phyloP scores from a whole-genome alignment of 2,888 invertebrate species.

The Timandra comae region DNA sequence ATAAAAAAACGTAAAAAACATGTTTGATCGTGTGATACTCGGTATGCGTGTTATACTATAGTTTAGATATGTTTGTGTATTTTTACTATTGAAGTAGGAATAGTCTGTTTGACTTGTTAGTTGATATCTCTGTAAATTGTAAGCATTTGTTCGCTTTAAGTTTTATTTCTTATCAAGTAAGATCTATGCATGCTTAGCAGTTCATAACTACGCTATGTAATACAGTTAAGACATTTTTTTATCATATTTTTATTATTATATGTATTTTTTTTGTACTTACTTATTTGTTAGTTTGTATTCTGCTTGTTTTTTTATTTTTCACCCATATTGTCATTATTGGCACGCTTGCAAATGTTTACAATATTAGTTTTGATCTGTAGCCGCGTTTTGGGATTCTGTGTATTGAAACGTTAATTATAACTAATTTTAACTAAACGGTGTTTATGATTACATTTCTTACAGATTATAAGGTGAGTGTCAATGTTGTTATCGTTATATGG shows the following conservation, averaged over 20 bases:
- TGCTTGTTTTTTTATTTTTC: slow-evolving; percentile 42
- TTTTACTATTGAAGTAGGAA: no score
- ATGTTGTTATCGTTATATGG: slow-evolving; percentile 34
- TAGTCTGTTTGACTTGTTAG: slow-evolving; percentile 32
- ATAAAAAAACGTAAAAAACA: slow-evolving; percentile 11
- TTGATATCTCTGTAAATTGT: slow-evolving; percentile 69
- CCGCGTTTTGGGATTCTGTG: no score
- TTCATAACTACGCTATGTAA: slow-evolving; percentile 68
- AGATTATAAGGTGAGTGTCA: background rate
- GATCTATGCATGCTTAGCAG: slow-evolving; percentile 76
- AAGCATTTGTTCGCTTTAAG: slow-evolving; percentile 76
- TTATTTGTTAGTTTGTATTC: slow-evolving; percentile 61
- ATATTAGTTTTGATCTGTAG: slow-evolving; percentile 24
- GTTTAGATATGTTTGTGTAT: slow-evolving; percentile 21
- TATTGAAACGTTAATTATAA: slow-evolving; percentile 2
- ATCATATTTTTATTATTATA: slow-evolving; percentile 37
- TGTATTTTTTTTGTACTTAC: slow-evolving; percentile 72
- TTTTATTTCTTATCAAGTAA: slow-evolving; percentile 46
- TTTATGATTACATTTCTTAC: slow-evolving; percentile 1
- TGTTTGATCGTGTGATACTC: slow-evolving; percentile 46
- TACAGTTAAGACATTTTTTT: slow-evolving; percentile 41
- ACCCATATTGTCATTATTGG: slow-evolving; percentile 54
- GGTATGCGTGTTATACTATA: slow-evolving; percentile 15
- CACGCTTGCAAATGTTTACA: slow-evolving; percentile 78
- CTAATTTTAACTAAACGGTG: no score